A percentile compares a stretch with the other conserved stretches of the same genome.
Evolutionary conservation across 2,113 vertebrate genomes (phyloP).

Genomic region (Nicator chloris): DNA sequence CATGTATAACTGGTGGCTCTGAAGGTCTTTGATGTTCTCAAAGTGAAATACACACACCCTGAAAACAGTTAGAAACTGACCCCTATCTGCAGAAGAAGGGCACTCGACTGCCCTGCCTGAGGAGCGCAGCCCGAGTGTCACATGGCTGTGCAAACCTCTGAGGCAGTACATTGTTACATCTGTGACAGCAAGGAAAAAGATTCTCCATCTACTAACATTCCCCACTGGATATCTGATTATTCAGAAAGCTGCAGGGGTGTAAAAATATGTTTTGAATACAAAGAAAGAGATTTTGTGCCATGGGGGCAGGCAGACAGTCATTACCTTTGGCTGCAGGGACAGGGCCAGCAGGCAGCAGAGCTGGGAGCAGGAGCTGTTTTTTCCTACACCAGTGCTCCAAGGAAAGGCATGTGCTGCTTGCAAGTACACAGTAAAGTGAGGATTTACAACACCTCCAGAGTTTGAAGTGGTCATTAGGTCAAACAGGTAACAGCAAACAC

Average conservation of each 20-base stretch:
- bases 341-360: neutral
- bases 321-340: neutral
- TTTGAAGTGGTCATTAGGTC: neutral
- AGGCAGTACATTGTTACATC: neutral
- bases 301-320: neutral
- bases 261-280: neutral
- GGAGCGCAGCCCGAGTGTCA: neutral
- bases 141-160: fast-evolving
- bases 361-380: neutral
- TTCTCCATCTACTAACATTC: neutral
- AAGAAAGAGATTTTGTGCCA: neutral
- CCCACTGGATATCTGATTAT: neutral
- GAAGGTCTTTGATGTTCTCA: neutral
- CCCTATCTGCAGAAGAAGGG: neutral
- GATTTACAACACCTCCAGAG: neutral
- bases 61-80: neutral
- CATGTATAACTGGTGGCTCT: neutral
- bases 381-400: neutral
- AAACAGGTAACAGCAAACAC: neutral
- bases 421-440: neutral
- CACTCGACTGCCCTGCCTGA: neutral
- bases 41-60: neutral
- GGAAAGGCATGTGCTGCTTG: neutral
- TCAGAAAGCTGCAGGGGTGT: neutral
- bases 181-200: neutral